phyloP scores from a whole-genome alignment of 2,113 vertebrate genomes.

The Jaculus jaculus region DNA sequence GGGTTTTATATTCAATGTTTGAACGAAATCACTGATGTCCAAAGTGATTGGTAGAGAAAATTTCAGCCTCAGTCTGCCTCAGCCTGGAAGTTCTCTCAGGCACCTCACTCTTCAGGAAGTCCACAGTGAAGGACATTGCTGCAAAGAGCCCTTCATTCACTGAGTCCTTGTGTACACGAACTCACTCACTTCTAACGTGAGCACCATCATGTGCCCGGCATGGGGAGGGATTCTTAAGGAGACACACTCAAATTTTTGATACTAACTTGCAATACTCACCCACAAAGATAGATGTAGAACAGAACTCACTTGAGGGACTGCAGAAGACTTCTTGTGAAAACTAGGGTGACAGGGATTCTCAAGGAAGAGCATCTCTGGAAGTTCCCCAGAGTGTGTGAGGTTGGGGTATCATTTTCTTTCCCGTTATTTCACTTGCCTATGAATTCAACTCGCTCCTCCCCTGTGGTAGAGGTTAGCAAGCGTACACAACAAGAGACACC shows the following conservation, averaged over 20 bases:
- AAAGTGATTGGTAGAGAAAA: not conserved
- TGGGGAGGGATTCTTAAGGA: not conserved
- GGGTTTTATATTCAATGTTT: not conserved
- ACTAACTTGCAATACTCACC: not conserved
- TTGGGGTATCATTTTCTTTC: not conserved
- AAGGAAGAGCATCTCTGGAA: not conserved
- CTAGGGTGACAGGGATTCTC: rapidly evolving
- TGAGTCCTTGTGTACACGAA: too few species aligned
- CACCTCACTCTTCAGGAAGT: slow-evolving; percentile 26
- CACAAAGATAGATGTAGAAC: not conserved
- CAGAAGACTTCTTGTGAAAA: not conserved
- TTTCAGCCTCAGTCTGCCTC: not conserved
- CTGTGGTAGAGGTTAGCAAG: rapidly evolving
- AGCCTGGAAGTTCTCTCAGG: slow-evolving; percentile 42
- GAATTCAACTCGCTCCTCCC: not conserved
- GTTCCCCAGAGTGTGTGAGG: not conserved
- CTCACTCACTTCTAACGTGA: not conserved
- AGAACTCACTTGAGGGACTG: not conserved
- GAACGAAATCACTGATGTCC: slow-evolving; percentile 45
- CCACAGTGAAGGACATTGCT: not conserved
- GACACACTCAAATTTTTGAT: not conserved
- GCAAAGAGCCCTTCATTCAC: not conserved
- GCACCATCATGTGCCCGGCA: not conserved
- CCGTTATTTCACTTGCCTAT: not conserved
- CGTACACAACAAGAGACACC: not conserved